Conservation (phyloP, 2,797 vertebrate species). For the Falco columbarius region DNA sequence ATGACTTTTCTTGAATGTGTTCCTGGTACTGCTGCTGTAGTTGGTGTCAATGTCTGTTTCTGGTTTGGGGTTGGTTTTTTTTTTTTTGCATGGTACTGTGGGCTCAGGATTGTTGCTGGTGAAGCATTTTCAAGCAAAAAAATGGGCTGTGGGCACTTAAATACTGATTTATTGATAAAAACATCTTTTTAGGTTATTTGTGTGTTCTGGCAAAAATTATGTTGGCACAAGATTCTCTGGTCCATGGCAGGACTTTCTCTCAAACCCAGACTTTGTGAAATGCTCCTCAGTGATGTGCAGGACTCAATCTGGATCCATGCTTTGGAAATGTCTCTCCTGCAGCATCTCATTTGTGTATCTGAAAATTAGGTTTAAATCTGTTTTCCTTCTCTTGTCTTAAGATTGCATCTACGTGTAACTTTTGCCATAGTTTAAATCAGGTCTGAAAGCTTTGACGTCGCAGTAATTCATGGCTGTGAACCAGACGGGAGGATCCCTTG, state of each 20-base stretch:
- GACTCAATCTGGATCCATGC: accelerated
- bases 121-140: background rate
- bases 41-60: background rate
- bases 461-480: background rate
- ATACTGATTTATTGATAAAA: background rate
- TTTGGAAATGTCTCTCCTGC: background rate
- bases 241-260: background rate
- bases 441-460: background rate
- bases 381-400: background rate
- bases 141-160: background rate
- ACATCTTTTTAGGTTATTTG: background rate
- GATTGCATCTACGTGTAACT: background rate
- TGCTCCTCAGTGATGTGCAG: background rate
- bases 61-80: background rate
- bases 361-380: accelerated
- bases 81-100: accelerated
- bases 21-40: background rate
- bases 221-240: accelerated
- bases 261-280: background rate
- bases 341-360: background rate
- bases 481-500: background rate
- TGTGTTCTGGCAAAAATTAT: background rate
- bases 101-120: background rate
- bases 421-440: background rate
- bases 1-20: background rate